Evolutionary conservation across 1,140 invertebrate species (phyloP).

Genomic region (Rhopalosiphum padi): DNA sequence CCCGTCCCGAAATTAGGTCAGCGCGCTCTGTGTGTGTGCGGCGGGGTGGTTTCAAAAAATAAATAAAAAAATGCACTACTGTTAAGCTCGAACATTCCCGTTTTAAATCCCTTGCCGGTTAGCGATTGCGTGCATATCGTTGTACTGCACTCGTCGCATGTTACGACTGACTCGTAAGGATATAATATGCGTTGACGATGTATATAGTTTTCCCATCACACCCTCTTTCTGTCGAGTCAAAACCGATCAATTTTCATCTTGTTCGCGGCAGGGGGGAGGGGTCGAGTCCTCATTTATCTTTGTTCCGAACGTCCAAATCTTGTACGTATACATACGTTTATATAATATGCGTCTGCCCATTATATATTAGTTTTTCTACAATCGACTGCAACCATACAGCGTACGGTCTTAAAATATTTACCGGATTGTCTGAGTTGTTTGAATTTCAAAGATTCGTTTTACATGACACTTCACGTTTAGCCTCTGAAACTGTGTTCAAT

Average conservation of each 20-base stretch:
- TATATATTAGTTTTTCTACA: conserved; percentile 6
- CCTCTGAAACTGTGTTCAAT: not conserved
- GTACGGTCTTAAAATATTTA: not conserved
- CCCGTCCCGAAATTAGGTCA: not conserved
- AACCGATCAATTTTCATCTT: conserved; percentile 39
- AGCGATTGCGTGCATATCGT: not conserved
- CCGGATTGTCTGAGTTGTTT: not conserved
- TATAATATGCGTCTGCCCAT: not conserved
- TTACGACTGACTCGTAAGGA: not conserved
- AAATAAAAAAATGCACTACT: not conserved
- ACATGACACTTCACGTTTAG: not conserved
- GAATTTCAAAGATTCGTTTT: not conserved
- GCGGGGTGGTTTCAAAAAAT: not conserved
- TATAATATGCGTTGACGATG: not conserved
- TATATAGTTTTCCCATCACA: not conserved
- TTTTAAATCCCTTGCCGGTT: not conserved
- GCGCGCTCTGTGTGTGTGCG: not conserved
- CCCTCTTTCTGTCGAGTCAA: not conserved
- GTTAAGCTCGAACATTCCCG: not conserved
- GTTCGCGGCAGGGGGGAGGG: not conserved
- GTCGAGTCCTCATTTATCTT: conserved; percentile 34
- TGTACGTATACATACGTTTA: not conserved
- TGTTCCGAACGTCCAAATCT: conserved; percentile 18
- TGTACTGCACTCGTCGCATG: not conserved
- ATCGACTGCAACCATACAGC: not conserved